A percentile compares a stretch with the other conserved stretches of the same genome.
phyloP scores from a whole-genome alignment of 2,888 invertebrate species.

The Cosmia trapezina region DNA sequence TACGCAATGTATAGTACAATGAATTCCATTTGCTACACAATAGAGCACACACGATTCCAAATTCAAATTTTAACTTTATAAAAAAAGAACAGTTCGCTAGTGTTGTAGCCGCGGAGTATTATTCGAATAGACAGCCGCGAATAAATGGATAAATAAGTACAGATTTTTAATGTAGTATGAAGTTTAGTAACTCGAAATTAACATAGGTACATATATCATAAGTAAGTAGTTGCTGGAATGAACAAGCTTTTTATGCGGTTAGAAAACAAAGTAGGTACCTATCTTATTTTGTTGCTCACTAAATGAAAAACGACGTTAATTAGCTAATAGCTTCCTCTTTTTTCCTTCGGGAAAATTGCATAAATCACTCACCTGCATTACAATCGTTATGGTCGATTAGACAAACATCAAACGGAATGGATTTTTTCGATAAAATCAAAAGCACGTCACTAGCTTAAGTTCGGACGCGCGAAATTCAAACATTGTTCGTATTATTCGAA shows the following conservation, averaged over 20 bases:
- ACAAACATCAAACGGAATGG: conserved; percentile 10
- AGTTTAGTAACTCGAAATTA: conserved; percentile 27
- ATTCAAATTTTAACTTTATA: conserved; percentile 84
- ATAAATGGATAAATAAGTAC: conserved; percentile 41
- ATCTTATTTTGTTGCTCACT: background rate
- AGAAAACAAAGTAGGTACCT: conserved; percentile 33
- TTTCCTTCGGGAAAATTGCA: conserved; percentile 29
- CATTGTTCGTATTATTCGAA: conserved; percentile 85
- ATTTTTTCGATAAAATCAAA: conserved; percentile 24
- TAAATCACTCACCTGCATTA: conserved; percentile 19
- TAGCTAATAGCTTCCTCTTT: conserved; percentile 39
- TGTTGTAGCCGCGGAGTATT: conserved; percentile 53
- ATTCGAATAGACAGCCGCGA: conserved; percentile 45
- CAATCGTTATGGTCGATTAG: conserved; percentile 27
- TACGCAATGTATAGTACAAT: conserved; percentile 80
- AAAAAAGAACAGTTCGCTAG: conserved; percentile 74
- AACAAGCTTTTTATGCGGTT: conserved; percentile 25
- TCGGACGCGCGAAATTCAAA: conserved; percentile 84
- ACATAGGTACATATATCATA: conserved; percentile 26
- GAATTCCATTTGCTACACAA: conserved; percentile 88
- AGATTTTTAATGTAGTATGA: conserved; percentile 17
- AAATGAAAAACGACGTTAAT: conserved; percentile 33
- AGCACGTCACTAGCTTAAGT: conserved; percentile 48
- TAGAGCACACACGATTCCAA: conserved; percentile 88
- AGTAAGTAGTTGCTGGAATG: conserved; percentile 5